Percentiles rank a stretch among this genome's conserved stretches.
Conservation (phyloP, 2,113 vertebrate genomes). For the Amphiprion percula region DNA sequence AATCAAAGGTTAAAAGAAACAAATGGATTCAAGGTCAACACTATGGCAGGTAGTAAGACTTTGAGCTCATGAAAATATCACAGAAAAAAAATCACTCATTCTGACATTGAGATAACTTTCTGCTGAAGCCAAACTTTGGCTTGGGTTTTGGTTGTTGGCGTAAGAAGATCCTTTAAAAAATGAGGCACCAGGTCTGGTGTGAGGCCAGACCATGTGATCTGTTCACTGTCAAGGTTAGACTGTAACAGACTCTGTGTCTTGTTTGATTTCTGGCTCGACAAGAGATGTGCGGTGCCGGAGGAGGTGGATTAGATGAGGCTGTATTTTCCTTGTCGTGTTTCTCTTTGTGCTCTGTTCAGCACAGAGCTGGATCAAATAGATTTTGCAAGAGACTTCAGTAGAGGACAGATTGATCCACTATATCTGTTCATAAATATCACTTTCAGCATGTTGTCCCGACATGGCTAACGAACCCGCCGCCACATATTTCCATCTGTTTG, state of each 20-base stretch:
- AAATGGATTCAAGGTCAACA: slow-evolving; percentile 13
- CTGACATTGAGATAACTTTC: slow-evolving; percentile 45
- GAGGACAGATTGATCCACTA: slow-evolving; percentile 29
- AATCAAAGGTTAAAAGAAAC: slow-evolving; percentile 24
- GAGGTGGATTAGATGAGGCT: slow-evolving; percentile 58
- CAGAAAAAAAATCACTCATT: slow-evolving; percentile 26
- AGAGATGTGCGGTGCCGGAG: slow-evolving; percentile 52
- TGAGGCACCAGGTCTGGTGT: slow-evolving; percentile 57
- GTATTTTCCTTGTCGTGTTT: slow-evolving; percentile 48
- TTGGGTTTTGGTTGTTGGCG: slow-evolving; percentile 39
- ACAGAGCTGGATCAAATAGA: slow-evolving; percentile 43
- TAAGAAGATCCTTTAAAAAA: slow-evolving; percentile 66
- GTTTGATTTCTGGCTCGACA: slow-evolving; percentile 48
- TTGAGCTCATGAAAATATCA: slow-evolving; percentile 36
- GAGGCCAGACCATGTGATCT: slow-evolving; percentile 70
- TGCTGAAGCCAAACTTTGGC: slow-evolving; percentile 21
- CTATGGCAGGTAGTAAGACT: slow-evolving; percentile 14
- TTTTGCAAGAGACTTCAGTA: slow-evolving; percentile 48
- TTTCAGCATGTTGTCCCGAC: slow-evolving; percentile 18
- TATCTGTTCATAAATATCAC: slow-evolving; percentile 6
- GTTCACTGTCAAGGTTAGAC: slow-evolving; percentile 68
- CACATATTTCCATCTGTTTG: slow-evolving; percentile 18
- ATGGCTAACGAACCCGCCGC: not conserved
- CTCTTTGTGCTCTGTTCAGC: slow-evolving; percentile 34
- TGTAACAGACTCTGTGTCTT: slow-evolving; percentile 45